Base-by-base conservation (phyloP, 2,113 vertebrate species). In the Brevimyrus niger region DNA sequence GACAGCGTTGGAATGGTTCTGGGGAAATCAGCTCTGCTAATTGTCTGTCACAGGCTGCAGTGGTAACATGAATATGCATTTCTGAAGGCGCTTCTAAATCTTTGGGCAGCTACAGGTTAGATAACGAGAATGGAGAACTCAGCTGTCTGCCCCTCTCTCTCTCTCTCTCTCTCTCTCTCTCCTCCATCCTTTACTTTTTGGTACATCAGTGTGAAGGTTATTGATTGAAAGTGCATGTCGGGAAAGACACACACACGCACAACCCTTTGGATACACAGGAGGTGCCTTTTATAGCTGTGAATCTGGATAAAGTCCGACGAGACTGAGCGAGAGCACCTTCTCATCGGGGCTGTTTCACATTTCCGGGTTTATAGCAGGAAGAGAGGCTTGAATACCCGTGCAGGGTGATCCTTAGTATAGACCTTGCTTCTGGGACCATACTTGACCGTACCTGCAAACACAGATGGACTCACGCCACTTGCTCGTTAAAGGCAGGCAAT, bases 171-270 rank as follows among this genome's bases (percentile, higher is more conserved):
- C 15, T 76, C 65, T 47, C 65, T 17, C 23, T 55, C 53, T 6
- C 27, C 47, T 51, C 27, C 46, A 27, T n/a, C 46, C 13, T 31
- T n/a, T 51, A 87, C 31, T 87, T 51, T 69, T 51, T 15, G n/a
- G 42, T 88, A 47, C 27, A 80, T 80, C 69, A 23, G 88, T 87
- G 50, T 88, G 47, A 80, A 51, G 88, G 88, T 88, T 88, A 82
- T 4, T 4, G 7, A 21, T 69, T 38, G 85, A 35, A 4, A 50
- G 69, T 35, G 46, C 23, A 51, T 48, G n/a, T 69, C 6, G 44
- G 86, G 53, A 65, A 58, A 65, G 3, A 15, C 50, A 19, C 55
- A 51, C 50, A 51, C 10, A n/a, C 27, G 5, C n/a, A 48, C n/a
- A 48, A 85, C 38, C 10, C 31, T 11, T 80, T 27, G 17, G 17